Conservation (phyloP, 1,140 invertebrate genomes). For the Nasonia longicornis region DNA sequence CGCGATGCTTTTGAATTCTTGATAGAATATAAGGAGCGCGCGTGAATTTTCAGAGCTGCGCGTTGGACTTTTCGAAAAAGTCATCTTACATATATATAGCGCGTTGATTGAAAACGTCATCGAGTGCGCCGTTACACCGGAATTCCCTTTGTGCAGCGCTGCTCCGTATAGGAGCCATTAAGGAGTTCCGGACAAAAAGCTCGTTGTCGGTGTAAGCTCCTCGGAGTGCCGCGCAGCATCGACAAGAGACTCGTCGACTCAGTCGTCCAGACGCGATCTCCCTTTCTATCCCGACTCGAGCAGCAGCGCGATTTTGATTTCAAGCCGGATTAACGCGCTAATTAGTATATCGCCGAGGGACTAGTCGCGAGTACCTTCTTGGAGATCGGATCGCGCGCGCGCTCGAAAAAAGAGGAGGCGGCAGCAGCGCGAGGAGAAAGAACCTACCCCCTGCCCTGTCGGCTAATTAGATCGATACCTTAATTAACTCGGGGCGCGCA, state of each 20-base stretch:
- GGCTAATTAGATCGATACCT: constrained; percentile 34
- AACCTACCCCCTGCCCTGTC: background rate
- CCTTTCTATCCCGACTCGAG: too few species aligned
- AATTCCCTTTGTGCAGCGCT: too few species aligned
- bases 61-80: too few species aligned
- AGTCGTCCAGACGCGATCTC: background rate
- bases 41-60: background rate
- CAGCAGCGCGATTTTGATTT: constrained; percentile 29
- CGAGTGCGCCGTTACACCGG: too few species aligned
- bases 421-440: background rate
- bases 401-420: background rate
- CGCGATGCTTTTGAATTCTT: background rate
- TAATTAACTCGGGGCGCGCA: constrained; percentile 16
- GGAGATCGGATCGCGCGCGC: background rate
- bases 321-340: constrained; percentile 30
- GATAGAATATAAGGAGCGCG: background rate
- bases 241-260: background rate
- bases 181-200: too few species aligned
- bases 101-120: too few species aligned
- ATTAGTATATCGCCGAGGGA: constrained; percentile 34
- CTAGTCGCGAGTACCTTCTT: background rate
- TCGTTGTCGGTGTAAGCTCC: too few species aligned
- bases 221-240: background rate
- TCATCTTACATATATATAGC: too few species aligned
- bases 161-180: too few species aligned